Conservation (phyloP, 2,113 vertebrate genomes). For the Scalopus aquaticus region DNA sequence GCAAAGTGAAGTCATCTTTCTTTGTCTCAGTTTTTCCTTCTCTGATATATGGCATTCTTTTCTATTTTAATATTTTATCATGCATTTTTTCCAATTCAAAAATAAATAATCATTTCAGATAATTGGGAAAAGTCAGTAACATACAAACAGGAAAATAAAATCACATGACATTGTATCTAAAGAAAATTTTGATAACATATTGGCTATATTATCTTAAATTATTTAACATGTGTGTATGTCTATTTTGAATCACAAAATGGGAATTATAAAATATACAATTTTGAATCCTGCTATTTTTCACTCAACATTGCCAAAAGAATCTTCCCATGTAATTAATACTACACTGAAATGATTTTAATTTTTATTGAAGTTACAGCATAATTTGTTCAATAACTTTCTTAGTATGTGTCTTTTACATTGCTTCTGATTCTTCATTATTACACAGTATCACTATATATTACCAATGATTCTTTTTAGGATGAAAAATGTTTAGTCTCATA, state of each 20-base stretch:
- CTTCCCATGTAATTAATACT: conserved; percentile 17
- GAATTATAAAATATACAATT: background rate
- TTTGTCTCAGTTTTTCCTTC: background rate
- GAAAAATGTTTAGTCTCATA: conserved; percentile 10
- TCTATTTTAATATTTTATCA: conserved; percentile 6
- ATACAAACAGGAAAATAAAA: conserved; percentile 36
- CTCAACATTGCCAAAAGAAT: background rate
- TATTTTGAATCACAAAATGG: background rate
- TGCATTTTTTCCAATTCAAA: background rate
- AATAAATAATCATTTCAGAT: conserved; percentile 27
- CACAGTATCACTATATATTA: background rate
- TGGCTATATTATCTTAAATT: background rate
- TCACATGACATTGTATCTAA: background rate
- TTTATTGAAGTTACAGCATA: background rate
- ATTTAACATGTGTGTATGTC: background rate
- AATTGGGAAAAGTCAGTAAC: background rate
- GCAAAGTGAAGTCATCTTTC: background rate
- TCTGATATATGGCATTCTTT: background rate
- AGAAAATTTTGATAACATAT: background rate
- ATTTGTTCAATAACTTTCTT: conserved; percentile 22
- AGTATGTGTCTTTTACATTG: background rate
- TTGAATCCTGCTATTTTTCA: conserved; percentile 15
- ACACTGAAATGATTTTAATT: background rate
- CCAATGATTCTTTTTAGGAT: background rate
- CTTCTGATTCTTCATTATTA: conserved; percentile 22